phyloP scores from a whole-genome alignment of 1,140 invertebrate genomes.

The Ceratitis capitata region DNA sequence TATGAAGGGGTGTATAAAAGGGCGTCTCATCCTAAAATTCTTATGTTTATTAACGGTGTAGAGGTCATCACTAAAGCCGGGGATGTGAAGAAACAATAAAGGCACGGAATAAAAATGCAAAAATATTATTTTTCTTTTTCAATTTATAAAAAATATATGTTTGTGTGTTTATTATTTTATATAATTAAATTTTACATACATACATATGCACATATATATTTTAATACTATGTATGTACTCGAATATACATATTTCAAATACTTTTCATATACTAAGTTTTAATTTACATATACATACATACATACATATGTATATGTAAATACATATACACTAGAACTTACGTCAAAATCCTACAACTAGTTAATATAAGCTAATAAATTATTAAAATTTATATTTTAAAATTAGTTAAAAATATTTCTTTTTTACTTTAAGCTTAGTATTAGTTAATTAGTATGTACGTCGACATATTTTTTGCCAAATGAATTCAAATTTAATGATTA shows the following conservation, averaged over 20 bases:
- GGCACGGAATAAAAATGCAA: not conserved
- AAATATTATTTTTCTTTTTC: not conserved
- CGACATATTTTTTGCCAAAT: not conserved
- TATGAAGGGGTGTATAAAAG: too few species aligned
- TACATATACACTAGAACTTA: not conserved
- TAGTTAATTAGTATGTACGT: too few species aligned
- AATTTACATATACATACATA: not conserved
- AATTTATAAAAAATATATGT: conserved; percentile 37
- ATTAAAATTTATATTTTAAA: not conserved
- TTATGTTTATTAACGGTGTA: too few species aligned
- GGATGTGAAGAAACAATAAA: too few species aligned
- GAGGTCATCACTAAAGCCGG: too few species aligned
- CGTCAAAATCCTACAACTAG: not conserved
- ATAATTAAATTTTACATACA: not conserved
- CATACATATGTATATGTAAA: too few species aligned
- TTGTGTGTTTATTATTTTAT: conserved; percentile 36
- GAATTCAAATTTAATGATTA: not conserved
- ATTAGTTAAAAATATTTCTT: not conserved
- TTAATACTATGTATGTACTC: too few species aligned
- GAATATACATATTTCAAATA: not conserved
- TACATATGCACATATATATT: not conserved
- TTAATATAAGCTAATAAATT: conserved; percentile 25
- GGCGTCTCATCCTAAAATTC: too few species aligned
- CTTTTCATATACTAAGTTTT: not conserved
- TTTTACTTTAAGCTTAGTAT: not conserved